Base-by-base conservation (phyloP, 2,113 vertebrate species). In the Corythaixoides concolor region DNA sequence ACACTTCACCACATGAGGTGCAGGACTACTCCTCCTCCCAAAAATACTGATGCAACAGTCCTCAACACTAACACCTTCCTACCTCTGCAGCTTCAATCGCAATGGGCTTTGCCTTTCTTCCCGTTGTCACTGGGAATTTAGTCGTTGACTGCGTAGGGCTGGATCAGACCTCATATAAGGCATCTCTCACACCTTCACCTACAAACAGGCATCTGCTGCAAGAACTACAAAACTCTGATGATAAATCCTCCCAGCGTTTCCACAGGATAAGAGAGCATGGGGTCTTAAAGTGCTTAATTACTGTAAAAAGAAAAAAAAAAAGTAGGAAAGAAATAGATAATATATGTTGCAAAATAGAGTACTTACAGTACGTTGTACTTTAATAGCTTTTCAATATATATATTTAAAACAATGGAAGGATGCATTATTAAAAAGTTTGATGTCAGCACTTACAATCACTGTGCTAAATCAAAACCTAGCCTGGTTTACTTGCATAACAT, bases 241-340 rank as follows among this genome's bases (percentile, higher is more conserved):
- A 63, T 24, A 76, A 95, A 73, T 96, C 81, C 87, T 95, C 84
- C 49, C 83, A 90, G 90, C 60, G 68, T 3, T 94, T 90, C 85
- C 70, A 66, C n/a, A 70, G 72, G 50, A 8, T 74, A 90, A 89
- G 62, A 89, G 35, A 85, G 81, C 41, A 75, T 1, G 2, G 80
- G 75, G 70, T 73, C 77, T 93, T 95, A 96, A 95, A 96, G 97
- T 96, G 96, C 94, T 95, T 85, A 86, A 91, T 81, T 79, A 81
- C 45, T 52, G 81, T 32, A 88, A 87, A 93, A 90, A 94, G 24
- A 35, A 75, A 82, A 73, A 35, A 41, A 89, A 69, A 82, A 43
- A 2, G 60, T 27, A 85, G 92, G 53, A 87, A 78, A 93, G 58
- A 72, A 84, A 88, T 88, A 55, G 58, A 73, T 88, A 58, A 92